These are phyloP conservation scores for Tangara arthus DNA, from an alignment of 2,797 vertebrate genomes.

Conservation along the genomic window DNA sequence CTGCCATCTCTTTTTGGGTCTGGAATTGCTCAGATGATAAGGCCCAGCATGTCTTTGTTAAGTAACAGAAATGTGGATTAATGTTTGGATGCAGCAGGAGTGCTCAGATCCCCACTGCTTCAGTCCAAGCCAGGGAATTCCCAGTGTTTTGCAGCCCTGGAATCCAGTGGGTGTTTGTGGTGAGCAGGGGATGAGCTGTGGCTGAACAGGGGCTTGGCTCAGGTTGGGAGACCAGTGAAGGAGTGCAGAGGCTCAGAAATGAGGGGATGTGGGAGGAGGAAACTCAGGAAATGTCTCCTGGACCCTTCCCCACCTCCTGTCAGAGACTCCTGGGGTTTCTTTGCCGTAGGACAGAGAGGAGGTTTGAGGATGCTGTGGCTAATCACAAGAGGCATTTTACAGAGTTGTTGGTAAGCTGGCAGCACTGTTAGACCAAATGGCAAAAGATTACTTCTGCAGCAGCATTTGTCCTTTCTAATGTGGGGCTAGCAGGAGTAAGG, in stretches of 20 bases:
- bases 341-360: neutral
- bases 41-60: neutral
- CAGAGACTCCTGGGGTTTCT: neutral
- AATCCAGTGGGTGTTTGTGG: neutral
- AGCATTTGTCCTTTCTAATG: neutral
- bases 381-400: neutral
- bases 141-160: neutral
- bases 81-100: neutral
- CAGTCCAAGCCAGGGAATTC: neutral
- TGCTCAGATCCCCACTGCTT: neutral
- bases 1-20: neutral
- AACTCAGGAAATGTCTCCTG: neutral
- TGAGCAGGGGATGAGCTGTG: neutral
- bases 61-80: neutral
- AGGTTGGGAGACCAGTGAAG: neutral
- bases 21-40: neutral
- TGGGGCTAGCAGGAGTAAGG: neutral
- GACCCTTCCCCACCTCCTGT: neutral
- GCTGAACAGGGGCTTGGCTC: neutral
- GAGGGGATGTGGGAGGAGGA: neutral
- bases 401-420: neutral
- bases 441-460: neutral
- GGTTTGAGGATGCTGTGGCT: neutral
- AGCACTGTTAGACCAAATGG: neutral
- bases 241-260: neutral